Evolutionary conservation across 1,140 invertebrate species (phyloP).

Genomic region (Drosophila saltans): DNA sequence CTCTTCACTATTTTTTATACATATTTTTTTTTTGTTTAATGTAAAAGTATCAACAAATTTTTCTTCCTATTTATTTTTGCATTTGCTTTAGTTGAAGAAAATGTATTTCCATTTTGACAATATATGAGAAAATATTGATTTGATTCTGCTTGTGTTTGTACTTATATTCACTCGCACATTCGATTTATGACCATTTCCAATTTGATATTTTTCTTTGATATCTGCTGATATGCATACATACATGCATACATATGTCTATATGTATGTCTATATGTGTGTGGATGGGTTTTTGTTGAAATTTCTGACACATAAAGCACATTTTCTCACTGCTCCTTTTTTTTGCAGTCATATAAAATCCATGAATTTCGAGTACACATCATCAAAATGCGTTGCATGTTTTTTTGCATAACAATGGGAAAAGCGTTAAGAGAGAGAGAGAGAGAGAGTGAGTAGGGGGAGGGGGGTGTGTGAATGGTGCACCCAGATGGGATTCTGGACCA

Average conservation of each 20-base stretch:
- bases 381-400: constrained; percentile 59
- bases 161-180: background rate
- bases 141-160: background rate
- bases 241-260: background rate
- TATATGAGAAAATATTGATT: constrained; percentile 7
- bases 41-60: too few species aligned
- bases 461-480: constrained; percentile 29
- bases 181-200: constrained; percentile 3
- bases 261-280: background rate
- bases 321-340: constrained; percentile 1
- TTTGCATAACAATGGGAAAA: constrained; percentile 54
- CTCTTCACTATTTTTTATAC: too few species aligned
- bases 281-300: constrained; percentile 5
- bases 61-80: background rate
- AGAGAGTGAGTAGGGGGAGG: background rate
- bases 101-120: background rate
- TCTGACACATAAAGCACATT: constrained; percentile 19
- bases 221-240: background rate
- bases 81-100: background rate
- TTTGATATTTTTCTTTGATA: constrained; percentile 11
- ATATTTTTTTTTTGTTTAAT: too few species aligned
- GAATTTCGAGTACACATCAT: constrained; percentile 45
- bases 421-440: background rate
- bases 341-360: constrained; percentile 35
- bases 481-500: constrained; percentile 7